phyloP scores from a whole-genome alignment of 2,797 vertebrate genomes.

The Fistularia tabacaria region DNA sequence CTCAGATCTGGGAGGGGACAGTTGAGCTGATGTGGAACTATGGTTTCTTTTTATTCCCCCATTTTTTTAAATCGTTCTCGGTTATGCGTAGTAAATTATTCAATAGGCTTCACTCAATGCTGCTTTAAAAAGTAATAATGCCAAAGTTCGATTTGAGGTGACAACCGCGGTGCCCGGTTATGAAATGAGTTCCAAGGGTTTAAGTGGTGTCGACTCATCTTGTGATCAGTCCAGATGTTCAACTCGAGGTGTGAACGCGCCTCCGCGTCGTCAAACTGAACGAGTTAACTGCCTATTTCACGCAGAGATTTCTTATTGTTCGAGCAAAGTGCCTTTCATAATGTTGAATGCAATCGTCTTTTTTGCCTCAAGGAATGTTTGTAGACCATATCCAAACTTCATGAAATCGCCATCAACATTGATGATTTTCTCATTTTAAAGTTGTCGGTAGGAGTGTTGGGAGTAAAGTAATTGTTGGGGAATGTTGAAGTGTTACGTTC shows the following conservation, averaged over 20 bases:
- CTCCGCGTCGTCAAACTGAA: not conserved
- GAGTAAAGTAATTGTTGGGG: not conserved
- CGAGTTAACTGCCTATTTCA: too few species aligned
- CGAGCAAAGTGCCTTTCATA: constrained; percentile 23
- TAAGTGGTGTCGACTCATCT: too few species aligned
- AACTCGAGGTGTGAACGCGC: too few species aligned
- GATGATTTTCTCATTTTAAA: too few species aligned
- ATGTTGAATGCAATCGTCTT: not conserved
- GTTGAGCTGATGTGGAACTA: not conserved
- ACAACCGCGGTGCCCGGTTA: not conserved
- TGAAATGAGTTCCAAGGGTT: too few species aligned
- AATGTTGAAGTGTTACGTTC: constrained; percentile 3
- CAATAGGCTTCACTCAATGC: constrained; percentile 1
- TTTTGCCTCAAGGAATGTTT: not conserved
- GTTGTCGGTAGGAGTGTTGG: too few species aligned
- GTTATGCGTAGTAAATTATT: constrained; percentile 22
- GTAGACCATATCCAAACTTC: constrained; percentile 5
- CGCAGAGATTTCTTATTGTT: not conserved
- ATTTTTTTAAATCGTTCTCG: too few species aligned
- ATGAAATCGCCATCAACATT: too few species aligned
- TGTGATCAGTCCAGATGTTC: too few species aligned
- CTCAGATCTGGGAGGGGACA: too few species aligned
- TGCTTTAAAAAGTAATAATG: not conserved
- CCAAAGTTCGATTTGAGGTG: not conserved
- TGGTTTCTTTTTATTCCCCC: not conserved